Evolutionary conservation across 2,797 vertebrate genomes (phyloP).

Genomic region (Perdix hodgsoniae): DNA sequence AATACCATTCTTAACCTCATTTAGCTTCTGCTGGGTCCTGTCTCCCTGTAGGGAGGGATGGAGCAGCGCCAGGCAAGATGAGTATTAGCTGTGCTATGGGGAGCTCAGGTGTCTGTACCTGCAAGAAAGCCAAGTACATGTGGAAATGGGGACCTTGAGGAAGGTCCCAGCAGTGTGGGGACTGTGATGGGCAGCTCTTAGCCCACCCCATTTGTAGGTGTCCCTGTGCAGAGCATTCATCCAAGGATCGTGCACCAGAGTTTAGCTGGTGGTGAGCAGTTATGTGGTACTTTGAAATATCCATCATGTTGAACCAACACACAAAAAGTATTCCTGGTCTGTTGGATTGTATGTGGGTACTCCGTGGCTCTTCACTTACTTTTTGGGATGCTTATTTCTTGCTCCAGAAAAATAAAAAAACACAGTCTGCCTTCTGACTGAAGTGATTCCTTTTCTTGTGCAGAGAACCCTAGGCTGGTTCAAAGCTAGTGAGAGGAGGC

Average conservation of each 20-base stretch:
- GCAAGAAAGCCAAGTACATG: slow-evolving; percentile 34
- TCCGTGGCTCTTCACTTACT: not conserved
- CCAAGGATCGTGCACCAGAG: not conserved
- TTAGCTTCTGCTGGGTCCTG: not conserved
- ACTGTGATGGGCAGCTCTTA: not conserved
- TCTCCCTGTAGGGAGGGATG: not conserved
- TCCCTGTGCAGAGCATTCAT: not conserved
- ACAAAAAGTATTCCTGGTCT: not conserved
- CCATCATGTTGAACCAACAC: not conserved
- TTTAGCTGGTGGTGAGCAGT: not conserved
- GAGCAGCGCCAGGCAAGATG: not conserved
- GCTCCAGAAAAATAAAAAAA: not conserved
- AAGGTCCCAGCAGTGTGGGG: not conserved
- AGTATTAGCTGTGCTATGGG: not conserved
- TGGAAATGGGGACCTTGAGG: not conserved
- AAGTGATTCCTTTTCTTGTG: not conserved
- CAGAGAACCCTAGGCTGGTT: fast-evolving
- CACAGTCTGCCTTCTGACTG: not conserved
- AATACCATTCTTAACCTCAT: not conserved
- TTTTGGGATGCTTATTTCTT: not conserved
- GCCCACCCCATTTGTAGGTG: not conserved
- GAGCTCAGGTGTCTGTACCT: slow-evolving; percentile 7
- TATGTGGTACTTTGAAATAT: not conserved
- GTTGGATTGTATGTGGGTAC: not conserved
- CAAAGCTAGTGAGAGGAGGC: not conserved